Percentiles rank a stretch among this genome's conserved stretches.
These are phyloP conservation scores for Monodelphis domestica DNA, from an alignment of 2,797 vertebrate genomes.

Conservation along the genomic window DNA sequence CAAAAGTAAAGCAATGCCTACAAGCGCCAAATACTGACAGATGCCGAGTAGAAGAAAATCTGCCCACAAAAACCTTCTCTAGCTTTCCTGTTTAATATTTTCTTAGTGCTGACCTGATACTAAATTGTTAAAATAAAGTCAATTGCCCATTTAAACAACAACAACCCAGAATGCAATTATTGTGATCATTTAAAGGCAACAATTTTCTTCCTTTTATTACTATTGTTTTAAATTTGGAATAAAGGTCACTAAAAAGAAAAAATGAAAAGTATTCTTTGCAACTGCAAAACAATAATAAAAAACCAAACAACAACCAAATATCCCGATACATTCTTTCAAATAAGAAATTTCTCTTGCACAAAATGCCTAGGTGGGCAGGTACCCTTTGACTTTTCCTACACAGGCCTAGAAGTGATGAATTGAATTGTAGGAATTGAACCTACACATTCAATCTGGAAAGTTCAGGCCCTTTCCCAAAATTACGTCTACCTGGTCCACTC, in stretches of 20 bases:
- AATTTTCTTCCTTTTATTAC: neutral
- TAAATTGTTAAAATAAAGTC: constrained; percentile 48
- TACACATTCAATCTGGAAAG: constrained; percentile 37
- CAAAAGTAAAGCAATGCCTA: constrained; percentile 78
- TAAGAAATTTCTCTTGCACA: neutral
- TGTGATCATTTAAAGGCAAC: constrained; percentile 28
- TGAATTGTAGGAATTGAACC: constrained; percentile 47
- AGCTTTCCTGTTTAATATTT: neutral
- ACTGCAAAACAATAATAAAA: constrained; percentile 6
- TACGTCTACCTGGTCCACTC: neutral
- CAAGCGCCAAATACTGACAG: constrained; percentile 55
- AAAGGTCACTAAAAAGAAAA: constrained; percentile 61
- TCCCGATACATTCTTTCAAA: neutral
- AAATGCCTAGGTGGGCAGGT: constrained; percentile 10
- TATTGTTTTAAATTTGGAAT: constrained; percentile 52
- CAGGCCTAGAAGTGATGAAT: neutral
- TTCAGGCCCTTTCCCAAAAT: constrained; percentile 35
- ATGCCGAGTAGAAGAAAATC: neutral
- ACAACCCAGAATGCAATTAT: neutral
- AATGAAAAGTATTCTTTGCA: constrained; percentile 47
- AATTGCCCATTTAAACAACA: constrained; percentile 47
- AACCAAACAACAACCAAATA: neutral
- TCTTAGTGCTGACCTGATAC: neutral
- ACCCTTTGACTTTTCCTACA: neutral
- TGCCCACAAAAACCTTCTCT: neutral